A percentile compares a stretch with the other conserved stretches of the same genome.
phyloP scores from a whole-genome alignment of 1,140 invertebrate species.

The Cotesia vestalis region DNA sequence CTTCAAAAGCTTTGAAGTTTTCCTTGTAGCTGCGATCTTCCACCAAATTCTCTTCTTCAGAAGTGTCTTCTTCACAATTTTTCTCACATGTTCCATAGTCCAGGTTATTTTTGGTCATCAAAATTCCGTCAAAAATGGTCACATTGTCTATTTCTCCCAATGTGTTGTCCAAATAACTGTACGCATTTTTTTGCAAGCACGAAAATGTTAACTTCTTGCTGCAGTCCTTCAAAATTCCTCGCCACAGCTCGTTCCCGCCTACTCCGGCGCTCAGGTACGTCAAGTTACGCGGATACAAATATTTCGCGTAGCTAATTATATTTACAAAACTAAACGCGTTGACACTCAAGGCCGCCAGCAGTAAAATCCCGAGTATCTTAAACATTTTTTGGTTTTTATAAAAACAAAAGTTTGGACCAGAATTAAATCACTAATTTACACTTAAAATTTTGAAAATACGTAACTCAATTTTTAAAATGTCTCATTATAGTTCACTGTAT shows the following conservation, averaged over 20 bases:
- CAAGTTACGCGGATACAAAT: conserved; percentile 41
- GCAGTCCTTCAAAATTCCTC: conserved; percentile 75
- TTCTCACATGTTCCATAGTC: conserved; percentile 67
- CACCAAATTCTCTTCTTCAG: conserved; percentile 55
- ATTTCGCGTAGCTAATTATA: conserved; percentile 47
- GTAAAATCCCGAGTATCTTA: conserved; percentile 42
- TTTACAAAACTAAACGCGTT: conserved; percentile 51
- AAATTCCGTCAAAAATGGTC: conserved; percentile 74
- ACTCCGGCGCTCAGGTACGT: conserved; percentile 37
- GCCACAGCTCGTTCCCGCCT: conserved; percentile 76
- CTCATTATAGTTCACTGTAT: too few species aligned
- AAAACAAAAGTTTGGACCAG: not conserved
- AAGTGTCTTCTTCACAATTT: conserved; percentile 56
- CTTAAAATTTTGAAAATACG: not conserved
- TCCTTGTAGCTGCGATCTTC: conserved; percentile 50
- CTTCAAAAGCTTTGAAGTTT: conserved; percentile 49
- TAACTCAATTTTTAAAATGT: not conserved
- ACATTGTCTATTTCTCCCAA: conserved; percentile 73
- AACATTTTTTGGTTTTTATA: not conserved
- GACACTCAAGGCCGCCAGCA: conserved; percentile 39
- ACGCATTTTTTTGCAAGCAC: conserved; percentile 81
- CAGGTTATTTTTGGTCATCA: conserved; percentile 74
- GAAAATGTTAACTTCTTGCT: conserved; percentile 71
- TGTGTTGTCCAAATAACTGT: conserved; percentile 73
- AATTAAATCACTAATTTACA: not conserved